These are phyloP conservation scores for Ophion ellenae DNA, from an alignment of 2,888 invertebrate genomes.

Conservation along the genomic window DNA sequence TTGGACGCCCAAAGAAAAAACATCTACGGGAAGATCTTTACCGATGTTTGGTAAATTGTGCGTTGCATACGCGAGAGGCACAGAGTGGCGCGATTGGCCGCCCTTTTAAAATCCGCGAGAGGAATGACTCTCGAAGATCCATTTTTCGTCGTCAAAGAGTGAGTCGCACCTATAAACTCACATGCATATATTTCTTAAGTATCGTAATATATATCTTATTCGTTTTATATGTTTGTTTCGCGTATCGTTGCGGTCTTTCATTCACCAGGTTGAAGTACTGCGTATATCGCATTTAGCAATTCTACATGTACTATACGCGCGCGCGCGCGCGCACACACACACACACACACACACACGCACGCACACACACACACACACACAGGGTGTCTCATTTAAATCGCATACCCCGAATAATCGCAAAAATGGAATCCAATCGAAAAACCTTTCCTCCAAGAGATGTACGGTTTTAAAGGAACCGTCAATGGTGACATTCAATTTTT, in stretches of 20 bases:
- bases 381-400: too few species aligned
- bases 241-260: not conserved
- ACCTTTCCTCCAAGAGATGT: too few species aligned
- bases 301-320: too few species aligned
- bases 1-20: not conserved
- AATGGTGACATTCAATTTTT: too few species aligned
- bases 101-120: conserved; percentile 84
- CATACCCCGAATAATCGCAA: too few species aligned
- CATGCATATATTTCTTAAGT: not conserved
- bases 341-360: too few species aligned
- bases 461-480: too few species aligned
- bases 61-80: conserved; percentile 78
- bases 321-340: too few species aligned
- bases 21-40: conserved; percentile 70
- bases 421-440: too few species aligned
- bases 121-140: conserved; percentile 99
- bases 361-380: too few species aligned
- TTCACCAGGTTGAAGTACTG: too few species aligned
- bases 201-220: not conserved
- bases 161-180: conserved; percentile 85
- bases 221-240: not conserved
- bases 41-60: conserved; percentile 79
- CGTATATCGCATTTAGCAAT: too few species aligned
- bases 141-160: conserved; percentile 99
- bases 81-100: conserved; percentile 80